Percentiles rank a stretch among this genome's conserved stretches.
These are phyloP conservation scores for Alfaro cultratus DNA, from an alignment of 2,797 vertebrate genomes.

Conservation along the genomic window DNA sequence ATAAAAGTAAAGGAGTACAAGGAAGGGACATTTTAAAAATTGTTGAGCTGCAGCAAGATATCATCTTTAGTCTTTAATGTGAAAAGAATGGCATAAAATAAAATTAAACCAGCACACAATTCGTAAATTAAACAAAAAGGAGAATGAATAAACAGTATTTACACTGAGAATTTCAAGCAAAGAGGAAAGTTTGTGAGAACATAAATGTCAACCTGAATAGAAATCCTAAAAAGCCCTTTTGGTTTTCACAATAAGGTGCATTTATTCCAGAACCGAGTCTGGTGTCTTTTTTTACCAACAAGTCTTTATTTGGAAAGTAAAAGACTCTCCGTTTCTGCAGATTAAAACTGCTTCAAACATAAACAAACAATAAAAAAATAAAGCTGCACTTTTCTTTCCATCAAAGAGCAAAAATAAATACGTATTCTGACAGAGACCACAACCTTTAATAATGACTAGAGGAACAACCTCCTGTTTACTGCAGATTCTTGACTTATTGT, in stretches of 20 bases:
- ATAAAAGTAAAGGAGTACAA: background rate
- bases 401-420: slow-evolving; percentile 52
- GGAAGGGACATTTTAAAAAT: background rate
- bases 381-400: background rate
- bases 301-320: background rate
- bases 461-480: slow-evolving; percentile 10
- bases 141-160: background rate
- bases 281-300: background rate
- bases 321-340: no score
- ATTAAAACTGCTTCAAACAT: background rate
- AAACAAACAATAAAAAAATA: slow-evolving; percentile 12
- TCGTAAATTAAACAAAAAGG: background rate
- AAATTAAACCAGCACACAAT: background rate
- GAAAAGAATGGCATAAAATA: background rate
- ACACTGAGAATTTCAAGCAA: background rate
- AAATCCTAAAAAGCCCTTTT: background rate
- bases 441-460: slow-evolving; percentile 26
- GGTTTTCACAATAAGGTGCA: background rate
- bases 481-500: slow-evolving; percentile 34
- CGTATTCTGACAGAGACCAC: slow-evolving; percentile 44
- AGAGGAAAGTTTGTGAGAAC: background rate
- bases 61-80: background rate
- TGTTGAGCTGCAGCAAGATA: background rate
- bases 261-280: background rate
- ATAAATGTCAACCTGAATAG: background rate